Conservation (phyloP, 1,140 invertebrate genomes). For the Pseudachorutes palmiensis region DNA sequence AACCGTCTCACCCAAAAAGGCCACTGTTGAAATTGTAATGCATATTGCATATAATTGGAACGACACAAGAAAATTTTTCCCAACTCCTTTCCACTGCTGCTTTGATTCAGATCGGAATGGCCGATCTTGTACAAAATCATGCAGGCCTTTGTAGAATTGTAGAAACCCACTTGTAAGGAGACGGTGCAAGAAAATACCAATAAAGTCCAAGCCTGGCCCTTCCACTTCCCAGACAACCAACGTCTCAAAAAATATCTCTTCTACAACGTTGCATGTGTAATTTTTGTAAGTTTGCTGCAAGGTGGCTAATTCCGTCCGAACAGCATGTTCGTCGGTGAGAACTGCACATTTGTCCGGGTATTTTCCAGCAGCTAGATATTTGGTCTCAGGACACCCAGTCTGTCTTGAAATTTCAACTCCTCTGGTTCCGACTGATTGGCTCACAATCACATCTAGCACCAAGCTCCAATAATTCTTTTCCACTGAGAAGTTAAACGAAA, state of each 20-base stretch:
- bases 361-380: not conserved
- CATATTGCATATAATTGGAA: slow-evolving; percentile 1
- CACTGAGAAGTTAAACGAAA: not conserved
- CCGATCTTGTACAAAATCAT: not conserved
- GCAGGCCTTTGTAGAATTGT: not conserved
- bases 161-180: not conserved
- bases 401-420: not conserved
- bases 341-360: not conserved
- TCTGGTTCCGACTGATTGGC: not conserved
- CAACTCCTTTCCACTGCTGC: not conserved
- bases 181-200: not conserved
- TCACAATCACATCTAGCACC: not conserved
- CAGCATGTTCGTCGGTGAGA: not conserved
- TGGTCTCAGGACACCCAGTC: not conserved
- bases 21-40: too few species aligned
- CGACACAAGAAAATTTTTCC: not conserved
- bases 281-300: not conserved
- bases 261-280: not conserved
- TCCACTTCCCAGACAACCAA: not conserved
- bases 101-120: not conserved
- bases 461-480: not conserved
- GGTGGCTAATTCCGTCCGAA: not conserved
- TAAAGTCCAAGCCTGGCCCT: not conserved
- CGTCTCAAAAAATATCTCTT: not conserved
- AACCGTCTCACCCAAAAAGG: too few species aligned